phyloP scores from a whole-genome alignment of 2,113 vertebrate genomes.

The Corythaixoides concolor region DNA sequence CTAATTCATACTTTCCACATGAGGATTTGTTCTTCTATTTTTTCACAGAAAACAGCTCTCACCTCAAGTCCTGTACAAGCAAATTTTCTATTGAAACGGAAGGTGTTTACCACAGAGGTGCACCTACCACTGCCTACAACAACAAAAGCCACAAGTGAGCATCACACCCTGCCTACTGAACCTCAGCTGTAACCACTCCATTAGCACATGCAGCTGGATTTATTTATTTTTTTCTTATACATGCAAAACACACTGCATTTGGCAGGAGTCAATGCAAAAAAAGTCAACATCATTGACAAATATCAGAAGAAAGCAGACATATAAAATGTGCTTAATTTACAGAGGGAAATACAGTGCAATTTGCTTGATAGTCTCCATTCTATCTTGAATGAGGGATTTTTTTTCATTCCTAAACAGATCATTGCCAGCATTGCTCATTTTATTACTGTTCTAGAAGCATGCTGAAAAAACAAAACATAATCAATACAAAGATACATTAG shows the following conservation, averaged over 20 bases:
- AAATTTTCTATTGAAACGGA: neutral
- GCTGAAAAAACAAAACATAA: neutral
- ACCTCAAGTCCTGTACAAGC: neutral
- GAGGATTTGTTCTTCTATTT: constrained; percentile 26
- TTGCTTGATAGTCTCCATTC: neutral
- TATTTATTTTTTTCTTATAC: neutral
- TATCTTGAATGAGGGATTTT: neutral
- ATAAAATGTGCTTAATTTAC: neutral
- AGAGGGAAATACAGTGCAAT: neutral
- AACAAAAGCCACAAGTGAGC: constrained; percentile 54
- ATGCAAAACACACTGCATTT: neutral
- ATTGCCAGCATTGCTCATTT: neutral
- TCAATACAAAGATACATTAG: constrained; percentile 58
- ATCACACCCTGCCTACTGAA: constrained; percentile 9
- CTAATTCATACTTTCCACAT: constrained; percentile 8
- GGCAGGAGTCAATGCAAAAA: neutral
- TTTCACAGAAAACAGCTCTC: constrained; percentile 5
- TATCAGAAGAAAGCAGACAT: neutral
- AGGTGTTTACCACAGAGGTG: constrained; percentile 24
- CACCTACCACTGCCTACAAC: neutral
- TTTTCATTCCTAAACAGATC: neutral
- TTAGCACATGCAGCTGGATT: constrained; percentile 40
- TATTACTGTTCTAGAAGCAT: constrained; percentile 22
- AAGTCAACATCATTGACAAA: neutral
- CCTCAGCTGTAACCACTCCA: constrained; percentile 62